phyloP scores from a whole-genome alignment of 1,140 invertebrate genomes.

The Trachelipus rathkii region DNA sequence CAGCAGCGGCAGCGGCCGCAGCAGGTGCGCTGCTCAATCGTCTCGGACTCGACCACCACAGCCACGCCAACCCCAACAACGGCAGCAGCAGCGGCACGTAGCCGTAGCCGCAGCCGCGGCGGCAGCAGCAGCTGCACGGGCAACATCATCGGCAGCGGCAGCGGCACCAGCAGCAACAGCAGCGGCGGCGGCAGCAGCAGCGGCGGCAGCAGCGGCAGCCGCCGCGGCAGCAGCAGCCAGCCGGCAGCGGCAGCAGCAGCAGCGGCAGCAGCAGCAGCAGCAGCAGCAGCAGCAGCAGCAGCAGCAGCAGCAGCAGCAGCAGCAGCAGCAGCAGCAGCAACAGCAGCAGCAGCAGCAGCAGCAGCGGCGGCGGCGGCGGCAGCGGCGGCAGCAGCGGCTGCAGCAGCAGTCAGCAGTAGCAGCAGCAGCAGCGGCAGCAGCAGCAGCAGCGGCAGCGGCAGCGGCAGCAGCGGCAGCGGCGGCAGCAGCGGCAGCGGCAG shows the following conservation, averaged over 20 bases:
- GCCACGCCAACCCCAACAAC: background rate
- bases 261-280: constrained; percentile 1
- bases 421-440: constrained; percentile 49
- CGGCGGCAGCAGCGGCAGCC: background rate
- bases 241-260: constrained; percentile 12
- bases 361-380: background rate
- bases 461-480: constrained; percentile 47
- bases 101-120: background rate
- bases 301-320: background rate
- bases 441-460: constrained; percentile 49
- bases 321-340: background rate
- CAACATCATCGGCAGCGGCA: background rate
- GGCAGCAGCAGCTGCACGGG: background rate
- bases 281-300: background rate
- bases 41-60: too few species aligned
- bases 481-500: constrained; percentile 24
- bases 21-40: background rate
- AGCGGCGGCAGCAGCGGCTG: constrained; percentile 50
- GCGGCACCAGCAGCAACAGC: background rate
- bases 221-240: background rate
- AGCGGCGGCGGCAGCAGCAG: background rate
- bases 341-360: background rate
- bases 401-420: too few species aligned
- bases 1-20: background rate
- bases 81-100: background rate